A percentile compares a stretch with the other conserved stretches of the same genome.
Conservation (phyloP, 2,888 invertebrate species). For the Dysmachus trigonus region DNA sequence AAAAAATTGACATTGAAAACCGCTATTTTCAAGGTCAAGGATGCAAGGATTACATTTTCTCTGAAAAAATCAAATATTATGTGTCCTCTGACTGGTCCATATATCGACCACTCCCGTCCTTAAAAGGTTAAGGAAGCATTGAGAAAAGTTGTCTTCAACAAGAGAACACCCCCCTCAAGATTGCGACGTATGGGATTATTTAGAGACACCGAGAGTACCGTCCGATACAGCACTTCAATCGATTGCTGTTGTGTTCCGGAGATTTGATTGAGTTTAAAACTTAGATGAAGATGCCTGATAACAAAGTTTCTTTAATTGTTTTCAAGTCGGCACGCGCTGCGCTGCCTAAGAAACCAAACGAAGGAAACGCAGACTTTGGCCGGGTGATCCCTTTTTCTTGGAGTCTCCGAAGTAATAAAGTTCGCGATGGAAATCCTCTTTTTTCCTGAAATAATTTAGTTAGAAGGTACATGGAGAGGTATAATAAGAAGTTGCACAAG, state of each 20-base stretch:
- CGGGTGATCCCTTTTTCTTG: neutral
- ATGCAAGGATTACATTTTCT: too few species aligned
- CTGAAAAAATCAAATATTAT: too few species aligned
- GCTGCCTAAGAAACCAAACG: neutral
- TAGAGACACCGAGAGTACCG: neutral
- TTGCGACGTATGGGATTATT: neutral
- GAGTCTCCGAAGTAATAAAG: neutral
- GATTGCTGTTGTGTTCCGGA: neutral
- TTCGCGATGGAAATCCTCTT: neutral
- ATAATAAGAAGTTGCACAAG: neutral
- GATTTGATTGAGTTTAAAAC: slow-evolving; percentile 22
- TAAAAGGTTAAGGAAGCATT: neutral
- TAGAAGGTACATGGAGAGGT: neutral
- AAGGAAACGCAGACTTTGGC: neutral
- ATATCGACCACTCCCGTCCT: too few species aligned
- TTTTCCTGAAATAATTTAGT: neutral
- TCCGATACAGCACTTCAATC: neutral
- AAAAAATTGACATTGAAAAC: too few species aligned
- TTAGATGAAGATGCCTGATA: slow-evolving; percentile 3
- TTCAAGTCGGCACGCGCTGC: neutral
- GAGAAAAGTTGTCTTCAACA: neutral
- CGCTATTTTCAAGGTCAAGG: too few species aligned
- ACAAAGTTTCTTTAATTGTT: neutral
- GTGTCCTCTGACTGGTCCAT: too few species aligned
- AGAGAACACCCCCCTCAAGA: neutral